phyloP scores from a whole-genome alignment of 2,888 invertebrate species.

The Caenorhabditis becei region DNA sequence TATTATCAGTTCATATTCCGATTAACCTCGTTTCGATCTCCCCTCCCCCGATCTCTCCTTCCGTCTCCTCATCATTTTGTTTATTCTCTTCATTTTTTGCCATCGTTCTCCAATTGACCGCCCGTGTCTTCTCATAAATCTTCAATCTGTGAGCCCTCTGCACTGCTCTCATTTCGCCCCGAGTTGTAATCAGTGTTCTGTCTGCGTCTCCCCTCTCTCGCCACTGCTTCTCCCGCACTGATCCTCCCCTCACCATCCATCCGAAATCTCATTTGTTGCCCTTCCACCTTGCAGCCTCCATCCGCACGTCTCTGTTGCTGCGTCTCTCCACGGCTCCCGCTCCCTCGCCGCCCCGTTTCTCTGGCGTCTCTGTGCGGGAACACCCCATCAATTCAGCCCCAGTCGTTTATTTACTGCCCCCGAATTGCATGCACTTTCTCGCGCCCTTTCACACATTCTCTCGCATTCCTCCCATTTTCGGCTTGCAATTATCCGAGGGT shows the following conservation, averaged over 20 bases:
- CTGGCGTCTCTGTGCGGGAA: constrained; percentile 30
- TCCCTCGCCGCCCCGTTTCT: constrained; percentile 9
- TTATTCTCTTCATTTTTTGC: constrained; percentile 5
- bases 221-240: constrained; percentile 12
- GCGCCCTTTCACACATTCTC: constrained; percentile 5
- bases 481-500: constrained; percentile 8
- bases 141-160: constrained; percentile 11
- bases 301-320: constrained; percentile 20
- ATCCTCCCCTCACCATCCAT: constrained; percentile 17
- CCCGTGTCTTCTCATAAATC: constrained; percentile 33
- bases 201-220: constrained; percentile 33
- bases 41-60: constrained; percentile 6
- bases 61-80: neutral
- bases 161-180: neutral
- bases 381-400: constrained; percentile 21
- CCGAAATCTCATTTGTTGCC: constrained; percentile 57
- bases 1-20: constrained; percentile 36
- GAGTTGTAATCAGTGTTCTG: constrained; percentile 36
- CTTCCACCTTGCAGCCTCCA: constrained; percentile 35
- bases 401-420: constrained; percentile 51
- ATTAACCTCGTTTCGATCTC: constrained; percentile 41
- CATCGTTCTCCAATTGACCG: constrained; percentile 18
- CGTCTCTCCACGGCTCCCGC: constrained; percentile 34
- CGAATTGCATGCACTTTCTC: constrained; percentile 41
- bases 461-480: constrained; percentile 19